Conservation (phyloP, 2,797 vertebrate species). For the Alosa sapidissima region DNA sequence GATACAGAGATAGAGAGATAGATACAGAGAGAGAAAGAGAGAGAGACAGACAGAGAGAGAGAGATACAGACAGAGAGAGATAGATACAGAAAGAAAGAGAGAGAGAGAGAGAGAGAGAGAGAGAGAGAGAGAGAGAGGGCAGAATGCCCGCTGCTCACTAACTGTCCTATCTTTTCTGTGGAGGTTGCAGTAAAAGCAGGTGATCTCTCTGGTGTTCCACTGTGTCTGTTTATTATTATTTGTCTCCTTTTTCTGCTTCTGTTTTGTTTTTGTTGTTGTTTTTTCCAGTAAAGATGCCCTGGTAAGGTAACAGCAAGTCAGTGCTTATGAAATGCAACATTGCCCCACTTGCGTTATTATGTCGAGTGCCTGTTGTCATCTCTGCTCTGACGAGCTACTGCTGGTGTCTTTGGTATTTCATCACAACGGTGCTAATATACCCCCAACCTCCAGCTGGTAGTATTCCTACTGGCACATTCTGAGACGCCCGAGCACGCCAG, state of each 20-base stretch:
- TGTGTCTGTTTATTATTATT: not conserved
- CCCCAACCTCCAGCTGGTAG: not conserved
- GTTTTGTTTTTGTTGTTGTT: not conserved
- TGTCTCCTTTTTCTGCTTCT: not conserved
- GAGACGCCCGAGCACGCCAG: not conserved
- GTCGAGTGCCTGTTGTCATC: not conserved
- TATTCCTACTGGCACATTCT: not conserved
- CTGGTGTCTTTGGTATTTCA: slow-evolving; percentile 12
- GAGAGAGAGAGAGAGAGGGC: not conserved
- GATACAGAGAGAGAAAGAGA: too few relatives aligned
- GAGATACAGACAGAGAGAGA: too few relatives aligned
- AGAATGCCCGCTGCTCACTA: slow-evolving; percentile 33
- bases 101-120: not conserved
- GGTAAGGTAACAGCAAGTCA: not conserved
- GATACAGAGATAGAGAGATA: too few relatives aligned
- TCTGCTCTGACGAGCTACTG: not conserved
- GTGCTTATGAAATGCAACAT: not conserved
- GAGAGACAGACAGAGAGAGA: too few relatives aligned
- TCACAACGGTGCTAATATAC: not conserved
- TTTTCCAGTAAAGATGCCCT: not conserved
- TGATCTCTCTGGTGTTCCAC: slow-evolving; percentile 14
- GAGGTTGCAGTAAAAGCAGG: slow-evolving; percentile 41
- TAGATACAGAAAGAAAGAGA: not conserved
- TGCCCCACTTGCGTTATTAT: not conserved
- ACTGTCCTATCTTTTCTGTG: slow-evolving; percentile 43